phyloP scores from a whole-genome alignment of 2,888 invertebrate species.

The Archips crataeganus region DNA sequence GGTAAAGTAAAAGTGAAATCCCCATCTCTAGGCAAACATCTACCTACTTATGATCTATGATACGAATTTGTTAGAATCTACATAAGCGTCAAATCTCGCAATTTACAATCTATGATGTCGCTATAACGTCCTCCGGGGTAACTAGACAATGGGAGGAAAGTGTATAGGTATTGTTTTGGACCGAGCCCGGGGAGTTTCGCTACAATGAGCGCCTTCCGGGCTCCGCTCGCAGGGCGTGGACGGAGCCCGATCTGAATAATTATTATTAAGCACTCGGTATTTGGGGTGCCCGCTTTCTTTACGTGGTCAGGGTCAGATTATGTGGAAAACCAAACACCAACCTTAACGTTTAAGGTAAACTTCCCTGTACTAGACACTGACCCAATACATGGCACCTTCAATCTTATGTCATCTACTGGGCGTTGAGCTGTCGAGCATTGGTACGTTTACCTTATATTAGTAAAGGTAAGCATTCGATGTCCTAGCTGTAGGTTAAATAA shows the following conservation, averaged over 20 bases:
- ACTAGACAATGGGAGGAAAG: constrained; percentile 81
- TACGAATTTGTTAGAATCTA: background rate
- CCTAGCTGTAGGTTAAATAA: no score
- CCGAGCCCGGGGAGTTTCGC: constrained; percentile 82
- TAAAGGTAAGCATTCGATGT: no score
- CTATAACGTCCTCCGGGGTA: constrained; percentile 44
- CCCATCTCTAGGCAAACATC: no score
- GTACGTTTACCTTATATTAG: no score
- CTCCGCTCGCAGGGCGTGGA: constrained; percentile 61
- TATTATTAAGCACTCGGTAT: constrained; percentile 37
- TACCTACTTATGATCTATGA: no score
- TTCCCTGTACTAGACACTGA: no score
- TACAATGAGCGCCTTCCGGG: constrained; percentile 84
- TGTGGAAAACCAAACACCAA: background rate
- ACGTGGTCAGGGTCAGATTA: constrained; percentile 14
- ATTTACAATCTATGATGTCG: constrained; percentile 41
- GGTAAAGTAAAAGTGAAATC: background rate
- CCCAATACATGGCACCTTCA: no score
- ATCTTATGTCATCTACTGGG: no score
- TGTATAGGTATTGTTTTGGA: constrained; percentile 77
- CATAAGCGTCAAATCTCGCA: constrained; percentile 33
- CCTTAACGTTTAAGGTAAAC: background rate
- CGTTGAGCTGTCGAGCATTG: no score
- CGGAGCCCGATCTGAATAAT: constrained; percentile 45
- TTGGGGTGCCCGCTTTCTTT: constrained; percentile 36